Base-by-base conservation (phyloP, 1,140 invertebrate species). In the Drosophila kepulauana region DNA sequence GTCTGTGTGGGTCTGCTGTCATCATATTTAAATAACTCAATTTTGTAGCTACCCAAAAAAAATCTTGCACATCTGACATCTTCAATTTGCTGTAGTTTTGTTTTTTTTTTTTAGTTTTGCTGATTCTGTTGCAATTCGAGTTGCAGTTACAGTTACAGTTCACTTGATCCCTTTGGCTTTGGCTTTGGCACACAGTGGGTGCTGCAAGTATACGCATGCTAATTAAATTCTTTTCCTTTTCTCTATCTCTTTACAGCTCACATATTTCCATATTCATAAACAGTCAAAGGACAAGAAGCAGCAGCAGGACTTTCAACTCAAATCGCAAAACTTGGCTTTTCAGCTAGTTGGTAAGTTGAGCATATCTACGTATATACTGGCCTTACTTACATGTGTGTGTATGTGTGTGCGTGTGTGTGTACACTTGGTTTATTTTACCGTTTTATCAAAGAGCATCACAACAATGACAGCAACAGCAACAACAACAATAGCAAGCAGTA, bases 191-290 rank as follows among this genome's bases (percentile, higher is more conserved):
- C 16, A 70, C 57, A 75, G 51, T 70, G 35, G 59, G 16, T 59
- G 73, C 66, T 6, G 45, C 63, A 75, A 72, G 63, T 61, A 54
- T 59, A 63, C 76, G 72, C 63, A 72, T 77, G 28, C 79, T 82
- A 82, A 88, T 87, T 88, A 80, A 80, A 88, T 82, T 88, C 48
- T 25, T 28, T 13, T 59, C 13, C 33, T 20, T 35, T 43, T 25
- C 58, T 69, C 41, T 46, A 8, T 61, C 20, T 67, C 46, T 48
- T 82, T 82, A 15, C 78, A 85, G 81, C 58, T 10, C 35, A 10
- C 35, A 63, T 48, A 63, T 48, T 75, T 70, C 57, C 69, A 72
- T 64, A 65, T 66, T 66, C 30, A 65, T 57, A 57, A 69, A 16
- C 46, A 52, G 16, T 33, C 51, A 54, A 38, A 38, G 25, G 15